Evolutionary conservation across 2,888 invertebrate genomes (phyloP).

Genomic region (Bellardia pandia): DNA sequence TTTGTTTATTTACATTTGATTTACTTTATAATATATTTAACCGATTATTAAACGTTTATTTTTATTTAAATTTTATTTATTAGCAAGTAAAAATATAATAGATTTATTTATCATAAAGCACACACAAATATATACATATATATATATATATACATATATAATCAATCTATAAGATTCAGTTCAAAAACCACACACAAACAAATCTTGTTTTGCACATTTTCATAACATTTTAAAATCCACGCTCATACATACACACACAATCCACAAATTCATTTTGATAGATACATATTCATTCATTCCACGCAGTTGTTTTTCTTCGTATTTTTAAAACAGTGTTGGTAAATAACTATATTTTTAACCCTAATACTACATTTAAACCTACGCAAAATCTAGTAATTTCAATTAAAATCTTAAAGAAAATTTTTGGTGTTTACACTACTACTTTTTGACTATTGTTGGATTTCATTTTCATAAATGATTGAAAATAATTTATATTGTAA

Average conservation of each 20-base stretch:
- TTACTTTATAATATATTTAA: background rate
- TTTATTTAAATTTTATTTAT: conserved; percentile 15
- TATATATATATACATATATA: background rate
- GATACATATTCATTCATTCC: background rate
- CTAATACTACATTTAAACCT: too few relatives aligned
- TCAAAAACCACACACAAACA: conserved; percentile 19
- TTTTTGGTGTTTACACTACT: too few relatives aligned
- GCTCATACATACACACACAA: background rate
- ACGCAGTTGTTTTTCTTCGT: conserved; percentile 9
- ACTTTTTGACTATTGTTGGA: too few relatives aligned
- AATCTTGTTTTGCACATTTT: conserved; percentile 32
- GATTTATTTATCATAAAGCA: conserved; percentile 26
- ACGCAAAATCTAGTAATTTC: too few relatives aligned
- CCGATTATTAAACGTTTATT: conserved; percentile 1
- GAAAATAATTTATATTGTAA: too few relatives aligned
- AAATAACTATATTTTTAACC: background rate
- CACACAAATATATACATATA: background rate
- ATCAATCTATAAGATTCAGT: conserved; percentile 35
- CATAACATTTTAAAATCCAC: conserved; percentile 17
- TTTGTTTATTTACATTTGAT: conserved; percentile 22
- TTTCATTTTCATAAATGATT: too few relatives aligned
- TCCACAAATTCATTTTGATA: background rate
- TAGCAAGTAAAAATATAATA: background rate
- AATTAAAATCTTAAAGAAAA: too few relatives aligned
- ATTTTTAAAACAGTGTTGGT: background rate